Percentiles rank a stretch among this genome's conserved stretches.
Conservation (phyloP, 1,140 invertebrate genomes). For the Laupala kohalensis region DNA sequence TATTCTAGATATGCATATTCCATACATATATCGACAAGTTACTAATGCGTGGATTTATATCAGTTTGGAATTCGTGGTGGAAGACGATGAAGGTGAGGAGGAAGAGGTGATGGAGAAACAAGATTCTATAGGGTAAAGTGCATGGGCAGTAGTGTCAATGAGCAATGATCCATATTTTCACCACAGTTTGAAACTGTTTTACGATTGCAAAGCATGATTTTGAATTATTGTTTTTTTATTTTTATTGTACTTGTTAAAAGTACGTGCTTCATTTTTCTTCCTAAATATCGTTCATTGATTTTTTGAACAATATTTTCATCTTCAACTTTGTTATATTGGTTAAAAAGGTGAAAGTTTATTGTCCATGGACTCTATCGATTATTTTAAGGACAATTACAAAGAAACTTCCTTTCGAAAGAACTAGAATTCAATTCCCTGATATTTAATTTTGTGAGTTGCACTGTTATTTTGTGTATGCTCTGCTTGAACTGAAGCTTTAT, state of each 20-base stretch:
- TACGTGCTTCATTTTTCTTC: not conserved
- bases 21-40: not conserved
- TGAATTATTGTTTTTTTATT: not conserved
- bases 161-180: not conserved
- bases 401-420: not conserved
- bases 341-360: no score
- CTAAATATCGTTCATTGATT: no score
- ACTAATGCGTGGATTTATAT: not conserved
- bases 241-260: not conserved
- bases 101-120: not conserved
- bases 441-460: not conserved
- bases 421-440: no score
- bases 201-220: not conserved
- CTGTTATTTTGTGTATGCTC: no score
- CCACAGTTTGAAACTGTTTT: no score
- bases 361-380: no score
- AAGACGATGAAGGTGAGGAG: slow-evolving; percentile 7
- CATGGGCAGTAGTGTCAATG: not conserved
- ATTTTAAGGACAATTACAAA: no score
- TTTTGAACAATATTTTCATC: no score
- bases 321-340: no score
- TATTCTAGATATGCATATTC: not conserved
- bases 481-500: no score
- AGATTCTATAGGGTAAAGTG: not conserved
- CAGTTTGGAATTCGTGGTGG: slow-evolving; percentile 6